Base-by-base conservation (phyloP, 2,113 vertebrate genomes). In the Lepus americanus region DNA sequence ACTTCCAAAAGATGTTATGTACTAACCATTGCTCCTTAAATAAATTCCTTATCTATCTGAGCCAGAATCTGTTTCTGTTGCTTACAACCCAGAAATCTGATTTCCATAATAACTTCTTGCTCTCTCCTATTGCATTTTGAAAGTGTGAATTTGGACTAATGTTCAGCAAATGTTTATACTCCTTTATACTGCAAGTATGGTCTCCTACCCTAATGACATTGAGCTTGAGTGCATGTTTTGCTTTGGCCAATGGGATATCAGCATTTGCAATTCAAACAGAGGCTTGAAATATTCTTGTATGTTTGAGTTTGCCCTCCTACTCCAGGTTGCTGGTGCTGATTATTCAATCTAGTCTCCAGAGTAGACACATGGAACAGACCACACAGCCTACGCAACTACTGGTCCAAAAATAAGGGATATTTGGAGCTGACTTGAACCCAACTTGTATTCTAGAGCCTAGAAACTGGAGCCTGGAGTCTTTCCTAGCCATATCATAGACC, bases 81-180 rank as follows among this genome's bases (percentile, higher is more conserved):
- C 73, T 93, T 84, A 93, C 7, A 61, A 64, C 59, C 27, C 74
- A 92, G 79, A 94, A 87, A 22, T 84, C 55, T 76, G 49, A 87
- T 64, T 84, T 92, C 51, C 6, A 36, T 80, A 95, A 90, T 74
- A 17, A 69, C 23, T 90, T 36, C 17, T 53, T 51, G 6, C 9
- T 82, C 22, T 82, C 59, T 79, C 36, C 39, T 10, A 74, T 49
- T 79, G 49, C 7, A 39, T 80, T 78, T 82, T 36, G 14, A 72
- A 69, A 82, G 17, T 76, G 25, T 87, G 59, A 80, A 16, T 95
- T 81, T 73, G 63, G 23, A 31, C 87, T 63, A 66, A 61, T 85
- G 67, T 94, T 95, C 64, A 83, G 64, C 81, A 87, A 74, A 87
- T 90, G 86, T 53, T 88, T 87, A 44, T 44, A 25, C 63, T 66